Evolutionary conservation across 2,797 vertebrate genomes (phyloP), one percentile per base, ranked within the genome.

Genomic region (Acanthurus leucopareius): DNA sequence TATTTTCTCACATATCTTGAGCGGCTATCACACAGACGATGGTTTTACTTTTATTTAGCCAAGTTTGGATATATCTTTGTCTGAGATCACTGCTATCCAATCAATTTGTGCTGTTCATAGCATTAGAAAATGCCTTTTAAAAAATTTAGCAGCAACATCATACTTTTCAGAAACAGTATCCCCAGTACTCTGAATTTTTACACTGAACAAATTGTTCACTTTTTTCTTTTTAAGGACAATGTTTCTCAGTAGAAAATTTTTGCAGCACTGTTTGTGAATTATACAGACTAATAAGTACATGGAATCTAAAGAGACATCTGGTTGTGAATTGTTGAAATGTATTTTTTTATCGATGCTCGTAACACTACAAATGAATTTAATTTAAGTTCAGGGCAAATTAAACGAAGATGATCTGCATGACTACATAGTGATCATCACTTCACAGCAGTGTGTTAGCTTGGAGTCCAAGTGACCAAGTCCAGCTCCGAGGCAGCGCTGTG

Each of bases 131-230:
- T 40, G 7, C 44, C 47, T 45, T 59, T 53, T 28, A 52, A 61
- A 47, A 69, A 60, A 67, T 53, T 65, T 28, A 56, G 1, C 53
- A 64, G 20, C 13, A 20, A 11, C 10, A 40, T 53, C 5, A 53
- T 69, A 65, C 62, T 56, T 65, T 52, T 2, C 17, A 38, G 13
- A 72, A 54, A 78, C 22, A 57, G 52, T 52, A 20, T 69, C 44
- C 32, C n/a, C 10, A 58, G 49, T 58, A 32, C 20, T 48, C 15
- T 22, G 28, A 1, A 53, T 64, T 16, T 45, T 65, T 14, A 35
- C 20, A 66, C 51, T 47, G 44, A 68, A 28, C 35, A 68, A n/a
- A 16, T n/a, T 28, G 60, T 67, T 35, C 32, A 35, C 38, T 48
- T 51, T 40, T 45, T 22, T 70, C 73, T 57, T 67, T 17, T 53